Conservation (phyloP, 2,113 vertebrate species). For the Perca flavescens region DNA sequence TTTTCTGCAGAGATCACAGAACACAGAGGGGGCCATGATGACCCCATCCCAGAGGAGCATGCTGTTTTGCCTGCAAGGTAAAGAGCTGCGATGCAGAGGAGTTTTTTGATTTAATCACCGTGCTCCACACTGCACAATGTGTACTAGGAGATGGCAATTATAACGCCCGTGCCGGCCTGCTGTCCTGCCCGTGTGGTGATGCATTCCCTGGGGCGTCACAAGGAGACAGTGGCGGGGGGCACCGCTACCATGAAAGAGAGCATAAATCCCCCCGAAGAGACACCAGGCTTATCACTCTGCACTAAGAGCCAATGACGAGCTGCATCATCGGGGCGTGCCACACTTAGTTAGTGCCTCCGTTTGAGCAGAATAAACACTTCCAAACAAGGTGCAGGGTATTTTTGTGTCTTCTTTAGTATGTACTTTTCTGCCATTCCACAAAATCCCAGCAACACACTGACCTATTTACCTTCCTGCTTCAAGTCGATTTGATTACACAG, state of each 20-base stretch:
- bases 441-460: conserved; percentile 48
- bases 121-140: conserved; percentile 65
- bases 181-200: conserved; percentile 77
- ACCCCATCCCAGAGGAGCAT: conserved; percentile 81
- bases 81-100: conserved; percentile 72
- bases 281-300: conserved; percentile 39
- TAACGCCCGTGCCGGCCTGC: conserved; percentile 76
- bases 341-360: conserved; percentile 58
- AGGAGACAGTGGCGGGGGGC: conserved; percentile 70
- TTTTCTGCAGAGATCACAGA: conserved; percentile 77
- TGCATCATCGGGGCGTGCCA: conserved; percentile 41
- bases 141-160: conserved; percentile 84
- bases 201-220: conserved; percentile 71
- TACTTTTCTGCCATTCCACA: conserved; percentile 50
- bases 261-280: conserved; percentile 56
- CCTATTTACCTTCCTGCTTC: conserved; percentile 61
- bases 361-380: conserved; percentile 61
- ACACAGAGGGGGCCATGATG: conserved; percentile 73
- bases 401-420: conserved; percentile 55
- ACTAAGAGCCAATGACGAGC: conserved; percentile 46
- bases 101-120: conserved; percentile 84
- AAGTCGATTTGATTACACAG: conserved; percentile 59
- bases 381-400: conserved; percentile 38
- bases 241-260: conserved; percentile 76
- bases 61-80: conserved; percentile 85